Evolutionary conservation across 2,888 invertebrate genomes (phyloP).

Genomic region (Thereva nobilitata): DNA sequence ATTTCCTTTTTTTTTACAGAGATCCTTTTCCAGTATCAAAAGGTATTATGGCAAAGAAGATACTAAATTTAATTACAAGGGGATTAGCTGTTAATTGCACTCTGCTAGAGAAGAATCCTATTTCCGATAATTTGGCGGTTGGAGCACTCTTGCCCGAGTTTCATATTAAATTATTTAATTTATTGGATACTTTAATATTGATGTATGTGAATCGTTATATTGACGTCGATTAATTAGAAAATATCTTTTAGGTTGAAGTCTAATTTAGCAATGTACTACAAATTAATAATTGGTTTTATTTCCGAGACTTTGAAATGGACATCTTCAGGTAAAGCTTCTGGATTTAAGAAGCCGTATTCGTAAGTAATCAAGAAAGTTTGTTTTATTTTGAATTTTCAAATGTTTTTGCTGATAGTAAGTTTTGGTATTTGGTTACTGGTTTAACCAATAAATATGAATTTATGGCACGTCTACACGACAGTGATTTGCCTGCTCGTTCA

Average conservation of each 20-base stretch:
- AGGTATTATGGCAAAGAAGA: conserved; percentile 46
- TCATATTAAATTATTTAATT: conserved; percentile 46
- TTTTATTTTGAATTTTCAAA: background rate
- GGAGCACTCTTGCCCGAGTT: conserved; percentile 48
- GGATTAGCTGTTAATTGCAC: conserved; percentile 49
- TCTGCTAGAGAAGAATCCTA: conserved; percentile 47
- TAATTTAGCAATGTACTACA: conserved; percentile 47
- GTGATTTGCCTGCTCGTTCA: too few relatives aligned
- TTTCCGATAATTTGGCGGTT: conserved; percentile 49
- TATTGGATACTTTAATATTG: conserved; percentile 46
- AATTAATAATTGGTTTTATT: conserved; percentile 45
- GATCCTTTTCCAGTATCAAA: conserved; percentile 52
- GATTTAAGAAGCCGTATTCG: conserved; percentile 47
- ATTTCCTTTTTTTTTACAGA: conserved; percentile 41
- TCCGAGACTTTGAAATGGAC: conserved; percentile 50
- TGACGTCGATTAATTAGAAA: background rate
- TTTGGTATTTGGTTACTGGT: too few relatives aligned
- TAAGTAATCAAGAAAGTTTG: conserved; percentile 41
- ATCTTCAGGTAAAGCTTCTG: conserved; percentile 44
- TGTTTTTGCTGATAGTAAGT: background rate
- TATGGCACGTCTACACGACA: too few relatives aligned
- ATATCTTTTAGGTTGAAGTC: conserved; percentile 44
- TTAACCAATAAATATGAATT: too few relatives aligned
- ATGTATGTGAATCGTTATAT: conserved; percentile 44
- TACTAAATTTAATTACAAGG: conserved; percentile 48